Conservation (phyloP, 2,888 invertebrate genomes). For the Eupithecia abbreviata region DNA sequence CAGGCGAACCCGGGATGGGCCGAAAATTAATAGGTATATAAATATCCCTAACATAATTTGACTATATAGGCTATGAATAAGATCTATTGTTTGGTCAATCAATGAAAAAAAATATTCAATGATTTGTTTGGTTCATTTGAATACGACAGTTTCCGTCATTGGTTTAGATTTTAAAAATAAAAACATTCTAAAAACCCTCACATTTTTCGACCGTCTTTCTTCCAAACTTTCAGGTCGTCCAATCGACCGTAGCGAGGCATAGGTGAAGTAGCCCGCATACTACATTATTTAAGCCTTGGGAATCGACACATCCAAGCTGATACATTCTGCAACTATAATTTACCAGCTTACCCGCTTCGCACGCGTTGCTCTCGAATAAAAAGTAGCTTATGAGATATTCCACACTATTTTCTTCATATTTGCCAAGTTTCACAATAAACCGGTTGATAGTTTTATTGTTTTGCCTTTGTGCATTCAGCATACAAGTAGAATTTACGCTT, state of each 20-base stretch:
- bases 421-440: neutral
- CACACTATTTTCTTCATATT: slow-evolving; percentile 1
- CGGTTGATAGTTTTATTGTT: neutral
- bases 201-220: slow-evolving; percentile 11
- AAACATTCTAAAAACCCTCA: neutral
- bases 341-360: slow-evolving; percentile 37
- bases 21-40: too few species aligned
- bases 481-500: neutral
- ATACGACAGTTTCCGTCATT: neutral
- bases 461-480: neutral
- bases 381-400: neutral
- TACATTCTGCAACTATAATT: slow-evolving; percentile 46
- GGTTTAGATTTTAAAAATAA: neutral
- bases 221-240: slow-evolving; percentile 5
- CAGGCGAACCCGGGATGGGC: too few species aligned
- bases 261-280: slow-evolving; percentile 18
- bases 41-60: neutral
- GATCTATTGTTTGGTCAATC: too few species aligned
- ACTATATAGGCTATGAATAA: neutral
- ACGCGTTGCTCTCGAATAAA: slow-evolving; percentile 2
- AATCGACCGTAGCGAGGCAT: slow-evolving; percentile 17
- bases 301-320: slow-evolving; percentile 26
- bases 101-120: too few species aligned
- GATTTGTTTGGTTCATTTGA: neutral
- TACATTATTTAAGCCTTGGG: slow-evolving; percentile 25